Evolutionary conservation across 2,888 invertebrate species (phyloP), one percentile per base, ranked within the genome.

Genomic region (Celastrina argiolus): DNA sequence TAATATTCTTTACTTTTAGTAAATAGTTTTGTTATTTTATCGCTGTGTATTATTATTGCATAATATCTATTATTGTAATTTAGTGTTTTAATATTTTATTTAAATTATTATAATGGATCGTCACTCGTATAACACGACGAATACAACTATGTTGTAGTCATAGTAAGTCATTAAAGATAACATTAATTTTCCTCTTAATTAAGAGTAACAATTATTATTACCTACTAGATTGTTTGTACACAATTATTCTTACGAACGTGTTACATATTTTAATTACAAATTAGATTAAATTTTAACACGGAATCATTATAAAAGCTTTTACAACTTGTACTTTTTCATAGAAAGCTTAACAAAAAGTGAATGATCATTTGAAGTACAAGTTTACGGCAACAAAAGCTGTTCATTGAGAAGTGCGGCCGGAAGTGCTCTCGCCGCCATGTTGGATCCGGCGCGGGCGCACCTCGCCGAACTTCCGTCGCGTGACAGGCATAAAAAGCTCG

Each of bases 401-500:
- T 84, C 86, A 88, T 87, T 87, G 84, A 88, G 83, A 85, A 81
- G 82, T 85, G 82, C 80, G 75, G 77, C 81, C 91, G 91, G 91
- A 91, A 90, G 86, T 87, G 89, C 91, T 90, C 90, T 90, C 88
- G 88, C 89, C 87, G 91, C 90, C 89, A 90, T 90, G 76, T 87
- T 89, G 89, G 87, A 89, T 89, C 90, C 90, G 89, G 88, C 85
- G 87, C 89, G 78, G 78, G 87, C 89, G 84, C 88, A 85, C 85
- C 86, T 83, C 85, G 78, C 81, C 78, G 79, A 77, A 77, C 85
- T 88, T 90, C 89, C 89, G 88, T 81, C 85, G 87, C 87, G 87
- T 89, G 87, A 88, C 83, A 84, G 78, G 87, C 87, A 85, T 87
- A 83, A 83, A 83, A 82, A 88, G 84, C 88, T 88, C 77, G 79